Percentiles rank a stretch among this genome's conserved stretches.
phyloP scores from a whole-genome alignment of 2,888 invertebrate genomes.

The Eledona agricola region DNA sequence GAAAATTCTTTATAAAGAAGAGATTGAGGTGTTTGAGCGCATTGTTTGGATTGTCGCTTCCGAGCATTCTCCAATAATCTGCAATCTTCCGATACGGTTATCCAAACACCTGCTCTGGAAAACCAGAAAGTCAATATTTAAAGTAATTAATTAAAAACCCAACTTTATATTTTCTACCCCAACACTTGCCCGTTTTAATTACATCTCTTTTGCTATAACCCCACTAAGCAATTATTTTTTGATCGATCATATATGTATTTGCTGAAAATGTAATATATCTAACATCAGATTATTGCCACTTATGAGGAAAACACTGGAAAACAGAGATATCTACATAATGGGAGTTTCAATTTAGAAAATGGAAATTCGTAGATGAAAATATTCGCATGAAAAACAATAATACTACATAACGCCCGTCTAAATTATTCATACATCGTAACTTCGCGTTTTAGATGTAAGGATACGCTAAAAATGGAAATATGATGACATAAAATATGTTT shows the following conservation, averaged over 20 bases:
- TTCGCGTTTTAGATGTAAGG: constrained; percentile 1
- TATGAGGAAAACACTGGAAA: constrained; percentile 6
- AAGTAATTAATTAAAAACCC: constrained; percentile 42
- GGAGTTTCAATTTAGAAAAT: constrained; percentile 24
- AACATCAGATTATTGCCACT: constrained; percentile 6
- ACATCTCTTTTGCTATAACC: constrained; percentile 11
- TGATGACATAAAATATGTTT: constrained; percentile 9
- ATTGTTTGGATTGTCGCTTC: constrained; percentile 39
- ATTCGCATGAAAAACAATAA: constrained; percentile 16
- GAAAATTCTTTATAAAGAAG: constrained; percentile 10
- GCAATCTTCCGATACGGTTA: constrained; percentile 41
- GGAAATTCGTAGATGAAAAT: constrained; percentile 22
- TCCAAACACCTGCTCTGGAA: constrained; percentile 39
- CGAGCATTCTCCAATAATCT: constrained; percentile 39
- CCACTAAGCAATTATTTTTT: neutral
- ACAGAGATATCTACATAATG: constrained; percentile 16
- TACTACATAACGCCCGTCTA: constrained; percentile 11
- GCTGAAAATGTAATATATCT: constrained; percentile 2
- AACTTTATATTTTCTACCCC: constrained; percentile 33
- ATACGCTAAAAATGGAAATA: constrained; percentile 8
- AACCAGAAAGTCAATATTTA: constrained; percentile 41
- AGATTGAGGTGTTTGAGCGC: constrained; percentile 32
- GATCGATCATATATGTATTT: neutral
- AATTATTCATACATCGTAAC: constrained; percentile 19
- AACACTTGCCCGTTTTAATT: constrained; percentile 15